Evolutionary conservation across 2,888 invertebrate species (phyloP).

Genomic region (Acrobasis suavella): DNA sequence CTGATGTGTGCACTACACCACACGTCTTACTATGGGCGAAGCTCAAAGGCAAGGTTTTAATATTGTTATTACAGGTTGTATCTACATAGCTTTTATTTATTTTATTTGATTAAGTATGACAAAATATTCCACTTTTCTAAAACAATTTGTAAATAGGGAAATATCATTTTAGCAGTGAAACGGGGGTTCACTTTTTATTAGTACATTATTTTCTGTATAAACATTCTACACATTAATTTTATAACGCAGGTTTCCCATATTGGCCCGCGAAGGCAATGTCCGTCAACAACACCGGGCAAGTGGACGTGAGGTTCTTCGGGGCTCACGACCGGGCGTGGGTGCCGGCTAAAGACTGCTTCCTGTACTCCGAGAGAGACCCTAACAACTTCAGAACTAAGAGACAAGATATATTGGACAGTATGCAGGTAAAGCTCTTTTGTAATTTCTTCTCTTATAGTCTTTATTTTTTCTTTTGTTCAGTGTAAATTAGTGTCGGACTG

Average conservation of each 20-base stretch:
- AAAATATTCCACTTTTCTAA: no score
- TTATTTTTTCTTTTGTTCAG: no score
- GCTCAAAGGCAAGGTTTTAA: slow-evolving; percentile 90
- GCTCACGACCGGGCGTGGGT: slow-evolving; percentile 97
- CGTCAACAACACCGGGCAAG: slow-evolving; percentile 84
- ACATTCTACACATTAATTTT: neutral
- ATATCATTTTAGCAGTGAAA: no score
- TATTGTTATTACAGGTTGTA: no score
- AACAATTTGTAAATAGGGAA: no score
- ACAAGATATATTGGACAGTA: slow-evolving; percentile 71
- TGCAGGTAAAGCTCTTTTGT: slow-evolving; percentile 53
- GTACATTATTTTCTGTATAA: no score
- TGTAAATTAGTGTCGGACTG: no score
- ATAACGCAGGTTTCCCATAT: slow-evolving; percentile 89
- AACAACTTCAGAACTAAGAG: slow-evolving; percentile 83
- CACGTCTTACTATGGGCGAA: slow-evolving; percentile 98
- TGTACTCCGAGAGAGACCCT: slow-evolving; percentile 90
- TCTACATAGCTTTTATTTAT: no score
- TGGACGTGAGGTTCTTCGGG: slow-evolving; percentile 97
- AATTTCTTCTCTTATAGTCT: no score
- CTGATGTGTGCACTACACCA: slow-evolving; percentile 94
- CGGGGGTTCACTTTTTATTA: no score
- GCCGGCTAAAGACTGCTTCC: slow-evolving; percentile 90
- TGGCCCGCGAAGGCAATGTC: slow-evolving; percentile 98
- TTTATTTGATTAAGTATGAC: no score